Evolutionary conservation across 2,797 vertebrate species (phyloP).

Genomic region (Micropoecilia bifurca): DNA sequence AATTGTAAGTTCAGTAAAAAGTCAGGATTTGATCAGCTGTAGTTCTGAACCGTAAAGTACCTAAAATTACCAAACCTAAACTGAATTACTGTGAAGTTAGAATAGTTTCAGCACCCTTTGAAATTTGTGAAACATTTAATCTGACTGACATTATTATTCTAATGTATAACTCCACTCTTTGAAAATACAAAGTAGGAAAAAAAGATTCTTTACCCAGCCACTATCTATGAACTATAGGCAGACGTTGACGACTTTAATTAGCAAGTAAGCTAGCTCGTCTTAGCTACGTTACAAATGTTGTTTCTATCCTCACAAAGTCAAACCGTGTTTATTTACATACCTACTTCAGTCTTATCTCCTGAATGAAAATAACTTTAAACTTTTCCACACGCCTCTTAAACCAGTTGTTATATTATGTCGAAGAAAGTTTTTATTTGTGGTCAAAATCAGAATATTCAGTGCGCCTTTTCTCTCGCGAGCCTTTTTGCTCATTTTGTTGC

Average conservation of each 20-base stretch:
- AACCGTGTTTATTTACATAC: neutral
- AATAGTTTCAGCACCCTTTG: neutral
- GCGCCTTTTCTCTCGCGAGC: neutral
- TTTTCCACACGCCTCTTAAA: neutral
- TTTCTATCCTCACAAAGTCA: neutral
- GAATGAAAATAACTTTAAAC: neutral
- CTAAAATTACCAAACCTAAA: neutral
- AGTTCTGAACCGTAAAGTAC: neutral
- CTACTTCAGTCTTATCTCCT: rapidly evolving
- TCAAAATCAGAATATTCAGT: neutral
- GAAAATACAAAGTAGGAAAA: neutral
- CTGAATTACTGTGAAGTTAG: neutral
- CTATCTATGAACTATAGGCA: neutral
- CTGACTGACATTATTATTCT: neutral
- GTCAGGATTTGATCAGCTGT: neutral
- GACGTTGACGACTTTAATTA: neutral
- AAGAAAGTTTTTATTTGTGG: neutral
- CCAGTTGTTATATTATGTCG: neutral
- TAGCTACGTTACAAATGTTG: neutral
- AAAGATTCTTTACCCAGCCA: neutral
- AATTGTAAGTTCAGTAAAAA: neutral
- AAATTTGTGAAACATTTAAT: neutral
- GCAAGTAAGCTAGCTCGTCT: constrained; percentile 1
- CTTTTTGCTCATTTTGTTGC: neutral
- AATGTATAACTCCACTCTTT: neutral